Conservation (phyloP, 2,888 invertebrate genomes). For the Leptothorax acervorum region DNA sequence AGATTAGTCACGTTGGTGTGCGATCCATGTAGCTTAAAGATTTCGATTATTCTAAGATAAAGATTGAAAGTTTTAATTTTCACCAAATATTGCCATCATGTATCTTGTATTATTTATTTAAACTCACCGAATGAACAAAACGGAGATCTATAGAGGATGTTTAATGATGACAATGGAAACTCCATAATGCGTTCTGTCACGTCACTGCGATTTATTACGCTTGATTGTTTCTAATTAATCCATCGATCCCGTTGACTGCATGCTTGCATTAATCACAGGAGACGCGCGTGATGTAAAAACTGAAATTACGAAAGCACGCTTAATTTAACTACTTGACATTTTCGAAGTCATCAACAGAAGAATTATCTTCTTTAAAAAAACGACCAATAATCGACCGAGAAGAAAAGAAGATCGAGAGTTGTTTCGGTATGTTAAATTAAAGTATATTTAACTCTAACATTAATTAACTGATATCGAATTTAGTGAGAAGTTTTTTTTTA, state of each 20-base stretch:
- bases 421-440: neutral
- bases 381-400: neutral
- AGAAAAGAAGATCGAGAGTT: neutral
- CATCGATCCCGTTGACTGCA: neutral
- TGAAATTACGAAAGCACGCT: neutral
- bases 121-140: slow-evolving; percentile 69
- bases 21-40: neutral
- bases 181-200: slow-evolving; percentile 60
- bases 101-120: neutral
- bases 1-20: neutral
- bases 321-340: neutral
- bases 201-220: neutral
- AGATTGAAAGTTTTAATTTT: neutral
- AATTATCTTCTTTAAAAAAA: neutral
- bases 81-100: neutral
- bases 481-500: neutral
- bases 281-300: neutral
- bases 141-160: slow-evolving; percentile 69
- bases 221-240: slow-evolving; percentile 7
- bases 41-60: neutral
- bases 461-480: neutral
- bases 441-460: neutral
- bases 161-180: slow-evolving; percentile 65
- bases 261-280: neutral
- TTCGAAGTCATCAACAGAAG: neutral